Conservation (phyloP, 1,140 invertebrate species). For the Dreissena polymorpha region DNA sequence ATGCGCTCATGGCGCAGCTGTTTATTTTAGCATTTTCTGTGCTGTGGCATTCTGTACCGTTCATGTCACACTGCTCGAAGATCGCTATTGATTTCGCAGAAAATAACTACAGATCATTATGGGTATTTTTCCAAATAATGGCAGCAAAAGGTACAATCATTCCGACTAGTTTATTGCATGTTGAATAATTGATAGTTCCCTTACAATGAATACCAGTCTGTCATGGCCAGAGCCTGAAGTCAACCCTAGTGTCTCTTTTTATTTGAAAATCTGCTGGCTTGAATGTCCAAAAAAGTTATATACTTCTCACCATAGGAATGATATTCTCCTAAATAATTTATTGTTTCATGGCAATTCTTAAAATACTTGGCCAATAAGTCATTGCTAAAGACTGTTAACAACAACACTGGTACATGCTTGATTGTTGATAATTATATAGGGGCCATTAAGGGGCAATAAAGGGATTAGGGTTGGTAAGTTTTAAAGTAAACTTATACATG, state of each 20-base stretch:
- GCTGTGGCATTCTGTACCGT: neutral
- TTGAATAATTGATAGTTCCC: slow-evolving; percentile 39
- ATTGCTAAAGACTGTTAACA: no score
- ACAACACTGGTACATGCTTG: no score
- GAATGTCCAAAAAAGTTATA: neutral
- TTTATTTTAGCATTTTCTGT: neutral
- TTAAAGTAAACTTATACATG: no score
- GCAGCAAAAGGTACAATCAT: slow-evolving; percentile 38
- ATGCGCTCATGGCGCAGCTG: no score
- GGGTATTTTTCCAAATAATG: slow-evolving; percentile 28
- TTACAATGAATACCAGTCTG: neutral
- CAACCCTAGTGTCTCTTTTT: neutral
- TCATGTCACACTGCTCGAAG: neutral
- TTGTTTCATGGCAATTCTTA: neutral
- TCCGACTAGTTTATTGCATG: slow-evolving; percentile 10
- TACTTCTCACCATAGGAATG: neutral
- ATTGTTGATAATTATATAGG: no score
- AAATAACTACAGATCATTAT: slow-evolving; percentile 33
- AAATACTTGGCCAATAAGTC: no score
- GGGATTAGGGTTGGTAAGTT: no score
- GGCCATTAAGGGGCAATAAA: no score
- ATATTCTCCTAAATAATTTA: neutral
- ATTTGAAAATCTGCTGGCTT: neutral
- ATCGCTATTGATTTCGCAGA: slow-evolving; percentile 13
- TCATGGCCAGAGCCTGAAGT: neutral